phyloP scores from a whole-genome alignment of 1,140 invertebrate species.

The Ostrea edulis region DNA sequence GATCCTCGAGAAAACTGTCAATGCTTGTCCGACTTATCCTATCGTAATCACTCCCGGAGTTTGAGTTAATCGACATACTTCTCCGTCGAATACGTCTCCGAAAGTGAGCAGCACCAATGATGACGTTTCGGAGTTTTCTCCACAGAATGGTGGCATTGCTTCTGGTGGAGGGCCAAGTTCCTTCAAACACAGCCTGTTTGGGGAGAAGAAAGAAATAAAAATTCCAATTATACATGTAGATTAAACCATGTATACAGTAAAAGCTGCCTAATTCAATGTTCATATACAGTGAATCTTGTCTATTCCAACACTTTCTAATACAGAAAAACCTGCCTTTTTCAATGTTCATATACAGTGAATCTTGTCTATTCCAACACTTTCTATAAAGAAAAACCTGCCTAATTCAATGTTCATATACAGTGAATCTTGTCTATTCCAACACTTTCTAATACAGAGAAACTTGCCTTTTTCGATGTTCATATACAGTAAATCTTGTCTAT shows the following conservation, averaged over 20 bases:
- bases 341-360: no score
- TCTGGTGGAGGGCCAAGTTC: conserved; percentile 94
- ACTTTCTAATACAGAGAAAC: no score
- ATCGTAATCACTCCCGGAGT: conserved; percentile 79
- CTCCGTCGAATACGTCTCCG: conserved; percentile 67
- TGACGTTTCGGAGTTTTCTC: conserved; percentile 96
- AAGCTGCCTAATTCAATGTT: no score
- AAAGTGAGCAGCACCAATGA: conserved; percentile 91
- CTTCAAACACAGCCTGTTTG: conserved; percentile 90
- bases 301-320: no score
- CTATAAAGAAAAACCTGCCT: no score
- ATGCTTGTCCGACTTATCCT: conserved; percentile 75
- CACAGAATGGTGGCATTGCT: conserved; percentile 91
- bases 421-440: no score
- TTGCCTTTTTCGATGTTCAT: no score
- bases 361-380: no score
- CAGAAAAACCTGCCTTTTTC: no score
- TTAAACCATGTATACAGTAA: background rate
- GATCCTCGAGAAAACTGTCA: conserved; percentile 76
- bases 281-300: no score
- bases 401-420: no score
- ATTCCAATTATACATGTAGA: background rate
- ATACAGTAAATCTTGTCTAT: no score
- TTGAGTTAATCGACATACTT: conserved; percentile 74
- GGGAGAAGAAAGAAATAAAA: background rate